Evolutionary conservation across 2,888 invertebrate genomes (phyloP), one percentile per base, ranked within the genome.

Genomic region (Fabriciana adippe): DNA sequence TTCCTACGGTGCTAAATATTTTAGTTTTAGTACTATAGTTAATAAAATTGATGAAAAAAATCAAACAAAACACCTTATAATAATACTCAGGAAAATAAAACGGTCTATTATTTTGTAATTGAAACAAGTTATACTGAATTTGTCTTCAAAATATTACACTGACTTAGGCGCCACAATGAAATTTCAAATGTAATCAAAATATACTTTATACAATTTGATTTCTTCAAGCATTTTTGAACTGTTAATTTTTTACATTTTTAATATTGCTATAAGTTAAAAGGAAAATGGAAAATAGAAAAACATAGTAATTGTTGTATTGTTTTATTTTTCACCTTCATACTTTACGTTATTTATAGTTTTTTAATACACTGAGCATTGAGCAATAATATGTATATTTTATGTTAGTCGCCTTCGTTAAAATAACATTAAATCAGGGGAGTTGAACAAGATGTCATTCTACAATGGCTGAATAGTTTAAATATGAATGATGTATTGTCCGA

Each of bases 1-100:
- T n/a, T n/a, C 89, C 76, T 75, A 92, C 59, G 93, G 93, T 1
- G 87, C 90, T 0, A 85, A 93, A 53, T 92, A 87, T 77, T 93
- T 93, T 75, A 93, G 93, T 65, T 81, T 93, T 84, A 93, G 93
- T 0, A 88, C 92, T 0, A 87, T 84, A 47, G 64, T 87, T 59
- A 82, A 80, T 16, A 74, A 78, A 0, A 78, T 93, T 70, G 86
- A 91, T 0, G 79, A 80, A 0, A 75, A 81, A 41, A 68, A 83
- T 1, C 18, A 18, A 18, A 86, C 84, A 67, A 71, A 67, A 4
- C 77, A 76, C 0, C 72, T 93, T 6, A 8, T 93, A 0, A 77
- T 82, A 21, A 81, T 88, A 55, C 90, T 94, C 53, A 80, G 86
- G 5, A 77, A 73, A 2, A 72, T 94, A 31, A 89, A 91, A 61